A percentile compares a stretch with the other conserved stretches of the same genome.
phyloP scores from a whole-genome alignment of 2,888 invertebrate genomes.

The Leptogaster cylindrica region DNA sequence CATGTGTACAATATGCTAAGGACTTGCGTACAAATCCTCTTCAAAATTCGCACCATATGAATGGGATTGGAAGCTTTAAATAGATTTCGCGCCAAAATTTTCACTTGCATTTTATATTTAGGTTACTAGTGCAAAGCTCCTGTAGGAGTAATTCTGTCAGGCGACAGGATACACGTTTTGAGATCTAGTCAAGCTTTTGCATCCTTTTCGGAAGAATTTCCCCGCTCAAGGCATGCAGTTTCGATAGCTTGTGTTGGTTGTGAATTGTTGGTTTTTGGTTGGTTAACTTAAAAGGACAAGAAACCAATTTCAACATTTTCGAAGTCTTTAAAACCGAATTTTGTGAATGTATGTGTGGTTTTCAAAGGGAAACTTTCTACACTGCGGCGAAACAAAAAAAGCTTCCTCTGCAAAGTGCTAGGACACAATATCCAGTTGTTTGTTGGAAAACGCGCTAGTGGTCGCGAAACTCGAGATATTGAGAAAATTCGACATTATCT shows the following conservation, averaged over 20 bases:
- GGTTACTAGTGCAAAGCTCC: slow-evolving; percentile 36
- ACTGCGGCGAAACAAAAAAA: slow-evolving; percentile 38
- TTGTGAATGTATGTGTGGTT: slow-evolving; percentile 23
- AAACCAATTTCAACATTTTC: neutral
- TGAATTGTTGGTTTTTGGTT: slow-evolving; percentile 4
- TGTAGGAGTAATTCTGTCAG: neutral
- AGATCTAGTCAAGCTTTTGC: slow-evolving; percentile 9
- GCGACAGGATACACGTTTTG: neutral
- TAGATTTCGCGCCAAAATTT: slow-evolving; percentile 28
- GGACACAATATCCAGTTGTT: slow-evolving; percentile 35
- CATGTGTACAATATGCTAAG: neutral
- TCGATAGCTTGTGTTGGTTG: slow-evolving; percentile 5
- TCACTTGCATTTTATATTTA: slow-evolving; percentile 10
- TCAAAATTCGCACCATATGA: slow-evolving; percentile 7
- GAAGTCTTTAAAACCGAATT: neutral
- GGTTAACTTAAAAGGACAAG: slow-evolving; percentile 11
- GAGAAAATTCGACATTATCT: too few species aligned
- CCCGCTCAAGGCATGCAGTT: slow-evolving; percentile 18
- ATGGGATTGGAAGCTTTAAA: slow-evolving; percentile 11
- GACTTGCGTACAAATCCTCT: slow-evolving; percentile 11
- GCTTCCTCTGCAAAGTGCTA: slow-evolving; percentile 34
- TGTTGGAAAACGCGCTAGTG: slow-evolving; percentile 24
- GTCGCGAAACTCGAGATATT: too few species aligned
- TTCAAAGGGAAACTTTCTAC: slow-evolving; percentile 18
- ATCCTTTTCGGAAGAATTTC: slow-evolving; percentile 6